Conservation (phyloP, 2,113 vertebrate genomes). For the Austrofundulus limnaeus region DNA sequence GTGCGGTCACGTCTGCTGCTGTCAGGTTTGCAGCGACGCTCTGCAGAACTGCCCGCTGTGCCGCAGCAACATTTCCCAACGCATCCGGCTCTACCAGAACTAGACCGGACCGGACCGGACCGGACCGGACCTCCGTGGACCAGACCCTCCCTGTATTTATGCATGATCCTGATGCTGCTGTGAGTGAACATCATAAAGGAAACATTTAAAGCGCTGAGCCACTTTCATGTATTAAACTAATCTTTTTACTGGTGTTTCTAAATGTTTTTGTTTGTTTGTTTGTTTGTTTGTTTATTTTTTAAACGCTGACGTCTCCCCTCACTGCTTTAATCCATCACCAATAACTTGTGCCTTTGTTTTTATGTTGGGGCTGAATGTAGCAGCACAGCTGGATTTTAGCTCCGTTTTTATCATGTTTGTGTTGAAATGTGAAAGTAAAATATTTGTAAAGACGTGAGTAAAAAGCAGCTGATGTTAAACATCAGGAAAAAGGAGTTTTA, state of each 20-base stretch:
- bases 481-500: background rate
- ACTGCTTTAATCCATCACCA: background rate
- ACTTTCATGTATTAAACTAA: slow-evolving; percentile 31
- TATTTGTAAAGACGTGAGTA: background rate
- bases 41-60: slow-evolving; percentile 89
- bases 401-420: too few species aligned
- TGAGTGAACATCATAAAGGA: background rate
- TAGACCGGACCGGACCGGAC: slow-evolving; percentile 33
- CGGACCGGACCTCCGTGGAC: background rate
- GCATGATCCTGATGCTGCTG: slow-evolving; percentile 42
- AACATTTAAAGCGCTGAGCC: slow-evolving; percentile 25
- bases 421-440: too few species aligned
- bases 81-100: slow-evolving; percentile 85
- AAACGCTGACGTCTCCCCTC: background rate
- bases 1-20: slow-evolving; percentile 96
- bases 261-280: background rate
- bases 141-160: slow-evolving; percentile 3
- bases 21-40: slow-evolving; percentile 82
- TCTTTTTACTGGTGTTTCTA: background rate
- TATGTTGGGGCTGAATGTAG: too few species aligned
- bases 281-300: too few species aligned
- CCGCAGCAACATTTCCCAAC: slow-evolving; percentile 82
- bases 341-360: background rate
- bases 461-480: background rate
- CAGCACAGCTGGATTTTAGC: too few species aligned